Evolutionary conservation across 2,113 vertebrate genomes (phyloP).

Genomic region (Dicerorhinus sumatrensis): DNA sequence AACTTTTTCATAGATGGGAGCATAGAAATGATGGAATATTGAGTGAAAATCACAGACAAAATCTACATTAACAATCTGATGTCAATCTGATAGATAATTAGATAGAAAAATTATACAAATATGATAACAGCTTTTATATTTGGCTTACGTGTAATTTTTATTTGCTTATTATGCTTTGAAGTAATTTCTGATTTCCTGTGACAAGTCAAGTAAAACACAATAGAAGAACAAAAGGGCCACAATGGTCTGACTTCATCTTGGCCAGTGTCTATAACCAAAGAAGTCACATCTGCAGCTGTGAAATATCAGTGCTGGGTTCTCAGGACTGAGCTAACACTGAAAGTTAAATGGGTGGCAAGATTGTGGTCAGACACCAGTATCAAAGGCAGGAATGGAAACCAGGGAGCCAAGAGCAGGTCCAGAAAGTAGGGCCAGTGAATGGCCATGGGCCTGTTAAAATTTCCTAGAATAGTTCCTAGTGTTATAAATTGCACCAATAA

Average conservation of each 20-base stretch:
- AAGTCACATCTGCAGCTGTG: neutral
- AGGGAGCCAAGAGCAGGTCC: neutral
- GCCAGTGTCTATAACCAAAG: neutral
- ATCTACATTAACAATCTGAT: neutral
- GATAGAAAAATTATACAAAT: neutral
- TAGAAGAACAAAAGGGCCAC: neutral
- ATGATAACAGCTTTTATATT: neutral
- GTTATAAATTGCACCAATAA: neutral
- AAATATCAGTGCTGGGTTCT: neutral
- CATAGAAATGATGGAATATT: neutral
- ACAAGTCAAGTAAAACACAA: slow-evolving; percentile 32
- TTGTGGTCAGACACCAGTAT: neutral
- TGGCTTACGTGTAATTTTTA: neutral
- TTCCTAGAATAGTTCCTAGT: neutral
- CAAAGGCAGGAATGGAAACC: neutral
- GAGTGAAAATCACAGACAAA: neutral
- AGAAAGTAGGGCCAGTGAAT: neutral
- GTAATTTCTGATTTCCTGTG: slow-evolving; percentile 2
- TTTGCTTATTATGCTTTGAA: neutral
- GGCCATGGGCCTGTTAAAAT: neutral
- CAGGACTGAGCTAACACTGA: neutral
- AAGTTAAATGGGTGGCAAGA: neutral
- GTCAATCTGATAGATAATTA: neutral
- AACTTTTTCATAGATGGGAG: neutral
- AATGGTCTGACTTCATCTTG: neutral